Conservation (phyloP, 2,113 vertebrate species). For the Shinisaurus crocodilurus region DNA sequence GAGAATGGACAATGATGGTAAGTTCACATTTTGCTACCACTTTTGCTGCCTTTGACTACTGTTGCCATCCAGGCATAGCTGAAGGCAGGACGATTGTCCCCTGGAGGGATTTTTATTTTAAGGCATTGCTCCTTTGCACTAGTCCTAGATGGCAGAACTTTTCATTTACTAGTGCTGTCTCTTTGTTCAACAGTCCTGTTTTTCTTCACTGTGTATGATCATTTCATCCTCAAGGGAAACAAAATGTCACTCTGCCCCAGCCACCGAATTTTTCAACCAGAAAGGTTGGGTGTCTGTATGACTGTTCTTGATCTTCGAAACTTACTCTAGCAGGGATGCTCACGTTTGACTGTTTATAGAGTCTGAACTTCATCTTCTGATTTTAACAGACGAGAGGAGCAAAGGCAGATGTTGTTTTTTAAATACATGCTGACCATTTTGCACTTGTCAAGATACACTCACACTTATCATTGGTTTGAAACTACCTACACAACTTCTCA, state of each 20-base stretch:
- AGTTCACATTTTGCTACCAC: too few relatives aligned
- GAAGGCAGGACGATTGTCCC: not conserved
- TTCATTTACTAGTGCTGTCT: not conserved
- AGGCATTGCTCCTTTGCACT: not conserved
- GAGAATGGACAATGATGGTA: too few relatives aligned
- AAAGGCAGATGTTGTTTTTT: not conserved
- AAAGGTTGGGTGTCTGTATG: not conserved
- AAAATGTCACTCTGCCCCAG: not conserved
- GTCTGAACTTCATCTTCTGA: not conserved
- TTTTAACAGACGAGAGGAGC: not conserved
- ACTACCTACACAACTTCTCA: not conserved
- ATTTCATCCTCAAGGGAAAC: not conserved
- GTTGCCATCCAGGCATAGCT: not conserved
- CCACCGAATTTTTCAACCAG: not conserved
- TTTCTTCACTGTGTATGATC: not conserved
- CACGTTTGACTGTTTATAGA: not conserved
- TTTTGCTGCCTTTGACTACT: not conserved
- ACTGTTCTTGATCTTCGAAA: not conserved
- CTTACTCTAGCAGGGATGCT: slow-evolving; percentile 15
- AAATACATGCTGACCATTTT: not conserved
- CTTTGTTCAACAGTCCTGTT: not conserved
- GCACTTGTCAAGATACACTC: not conserved
- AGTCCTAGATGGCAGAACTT: not conserved
- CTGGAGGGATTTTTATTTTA: not conserved
- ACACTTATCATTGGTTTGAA: slow-evolving; percentile 13